Conservation (phyloP, 1,140 invertebrate genomes). For the Aricia agestis region DNA sequence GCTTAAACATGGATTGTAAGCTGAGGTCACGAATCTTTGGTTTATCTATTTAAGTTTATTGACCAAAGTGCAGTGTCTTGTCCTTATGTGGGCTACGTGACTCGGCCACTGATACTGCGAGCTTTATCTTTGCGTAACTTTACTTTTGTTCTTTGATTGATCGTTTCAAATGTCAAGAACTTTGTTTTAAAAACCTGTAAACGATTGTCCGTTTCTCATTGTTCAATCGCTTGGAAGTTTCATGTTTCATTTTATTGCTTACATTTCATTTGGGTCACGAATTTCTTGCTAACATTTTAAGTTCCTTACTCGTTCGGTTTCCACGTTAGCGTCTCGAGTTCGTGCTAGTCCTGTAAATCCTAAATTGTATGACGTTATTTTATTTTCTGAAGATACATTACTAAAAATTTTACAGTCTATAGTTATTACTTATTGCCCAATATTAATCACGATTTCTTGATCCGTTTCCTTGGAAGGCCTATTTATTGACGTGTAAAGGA, state of each 20-base stretch:
- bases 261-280: not conserved
- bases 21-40: not conserved
- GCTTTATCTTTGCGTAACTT: not conserved
- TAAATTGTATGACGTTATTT: no score
- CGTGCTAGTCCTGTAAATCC: no score
- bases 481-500: slow-evolving; percentile 3
- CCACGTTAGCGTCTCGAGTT: not conserved
- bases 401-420: not conserved
- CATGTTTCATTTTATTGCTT: not conserved
- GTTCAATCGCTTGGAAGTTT: not conserved
- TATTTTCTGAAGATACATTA: not conserved
- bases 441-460: not conserved
- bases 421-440: not conserved
- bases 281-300: not conserved
- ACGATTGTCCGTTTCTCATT: not conserved
- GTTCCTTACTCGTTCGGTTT: not conserved
- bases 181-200: not conserved
- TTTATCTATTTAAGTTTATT: not conserved
- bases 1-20: not conserved
- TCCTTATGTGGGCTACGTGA: not conserved
- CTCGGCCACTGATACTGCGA: not conserved
- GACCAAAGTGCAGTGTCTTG: not conserved
- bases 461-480: not conserved
- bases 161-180: not conserved
- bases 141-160: not conserved